These are phyloP conservation scores for Apogon hyalosoma DNA, from an alignment of 2,797 vertebrate species.

Conservation along the genomic window DNA sequence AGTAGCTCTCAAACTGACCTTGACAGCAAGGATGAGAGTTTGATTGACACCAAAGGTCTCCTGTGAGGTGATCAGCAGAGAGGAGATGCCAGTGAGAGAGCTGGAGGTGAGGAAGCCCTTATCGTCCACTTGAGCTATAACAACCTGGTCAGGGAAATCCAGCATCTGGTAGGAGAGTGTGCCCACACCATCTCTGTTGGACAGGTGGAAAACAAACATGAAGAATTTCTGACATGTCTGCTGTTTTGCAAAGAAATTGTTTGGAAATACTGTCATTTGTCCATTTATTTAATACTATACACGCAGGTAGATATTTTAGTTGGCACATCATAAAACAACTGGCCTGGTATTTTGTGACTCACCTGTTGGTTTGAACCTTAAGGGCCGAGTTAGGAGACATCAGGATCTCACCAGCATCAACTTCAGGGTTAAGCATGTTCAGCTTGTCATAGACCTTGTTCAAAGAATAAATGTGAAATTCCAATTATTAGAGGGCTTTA, in stretches of 20 bases:
- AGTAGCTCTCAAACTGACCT: slow-evolving; percentile 82
- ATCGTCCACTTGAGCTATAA: slow-evolving; percentile 87
- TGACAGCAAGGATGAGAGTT: slow-evolving; percentile 88
- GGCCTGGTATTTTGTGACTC: slow-evolving; percentile 20
- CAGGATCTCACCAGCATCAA: slow-evolving; percentile 88
- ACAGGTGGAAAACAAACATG: slow-evolving; percentile 13
- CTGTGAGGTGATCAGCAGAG: slow-evolving; percentile 89
- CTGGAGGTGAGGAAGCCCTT: slow-evolving; percentile 89
- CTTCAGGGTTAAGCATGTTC: slow-evolving; percentile 86
- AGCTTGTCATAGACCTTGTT: slow-evolving; percentile 94
- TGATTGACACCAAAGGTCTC: slow-evolving; percentile 95
- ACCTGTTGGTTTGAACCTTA: slow-evolving; percentile 95
- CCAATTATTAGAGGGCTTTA: slow-evolving; percentile 55
- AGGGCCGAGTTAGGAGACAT: slow-evolving; percentile 94
- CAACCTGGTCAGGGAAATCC: slow-evolving; percentile 83
- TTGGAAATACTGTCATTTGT: not conserved
- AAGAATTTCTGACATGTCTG: not conserved
- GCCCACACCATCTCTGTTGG: slow-evolving; percentile 87
- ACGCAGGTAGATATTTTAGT: not conserved
- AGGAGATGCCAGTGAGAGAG: slow-evolving; percentile 86
- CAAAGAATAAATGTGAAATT: slow-evolving; percentile 53
- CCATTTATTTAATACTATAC: not conserved
- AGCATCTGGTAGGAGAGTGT: slow-evolving; percentile 88
- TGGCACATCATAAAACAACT: not conserved
- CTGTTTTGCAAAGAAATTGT: not conserved